A percentile compares a stretch with the other conserved stretches of the same genome.
These are phyloP conservation scores for Metallyticus violacea DNA, from an alignment of 2,888 invertebrate species.

Conservation along the genomic window DNA sequence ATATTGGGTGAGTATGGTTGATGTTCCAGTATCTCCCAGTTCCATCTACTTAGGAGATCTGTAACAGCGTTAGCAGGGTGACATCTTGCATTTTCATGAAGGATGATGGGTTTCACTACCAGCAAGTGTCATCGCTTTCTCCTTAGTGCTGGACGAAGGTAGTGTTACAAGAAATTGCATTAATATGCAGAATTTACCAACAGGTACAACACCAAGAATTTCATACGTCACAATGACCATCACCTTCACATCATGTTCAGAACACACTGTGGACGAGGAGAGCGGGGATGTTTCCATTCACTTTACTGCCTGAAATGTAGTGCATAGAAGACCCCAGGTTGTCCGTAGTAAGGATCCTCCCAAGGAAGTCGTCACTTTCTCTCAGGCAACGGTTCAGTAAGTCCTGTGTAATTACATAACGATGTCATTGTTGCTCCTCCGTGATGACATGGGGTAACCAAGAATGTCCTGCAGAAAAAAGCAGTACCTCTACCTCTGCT, in stretches of 20 bases:
- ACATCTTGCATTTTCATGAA: neutral
- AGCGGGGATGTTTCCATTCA: neutral
- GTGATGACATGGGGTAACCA: neutral
- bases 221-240: neutral
- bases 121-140: neutral
- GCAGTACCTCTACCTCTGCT: neutral
- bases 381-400: neutral
- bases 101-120: neutral
- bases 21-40: neutral
- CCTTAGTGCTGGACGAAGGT: neutral
- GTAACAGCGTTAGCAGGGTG: neutral
- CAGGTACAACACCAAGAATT: neutral
- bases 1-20: neutral
- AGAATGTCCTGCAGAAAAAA: neutral
- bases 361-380: neutral
- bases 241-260: neutral
- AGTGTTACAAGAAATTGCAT: neutral
- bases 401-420: neutral
- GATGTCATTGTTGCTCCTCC: neutral
- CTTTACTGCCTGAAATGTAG: neutral
- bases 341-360: neutral
- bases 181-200: neutral
- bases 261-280: neutral
- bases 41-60: neutral
- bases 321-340: neutral